Base-by-base conservation (phyloP, 1,140 invertebrate species). In the Scaptomyza pallida region DNA sequence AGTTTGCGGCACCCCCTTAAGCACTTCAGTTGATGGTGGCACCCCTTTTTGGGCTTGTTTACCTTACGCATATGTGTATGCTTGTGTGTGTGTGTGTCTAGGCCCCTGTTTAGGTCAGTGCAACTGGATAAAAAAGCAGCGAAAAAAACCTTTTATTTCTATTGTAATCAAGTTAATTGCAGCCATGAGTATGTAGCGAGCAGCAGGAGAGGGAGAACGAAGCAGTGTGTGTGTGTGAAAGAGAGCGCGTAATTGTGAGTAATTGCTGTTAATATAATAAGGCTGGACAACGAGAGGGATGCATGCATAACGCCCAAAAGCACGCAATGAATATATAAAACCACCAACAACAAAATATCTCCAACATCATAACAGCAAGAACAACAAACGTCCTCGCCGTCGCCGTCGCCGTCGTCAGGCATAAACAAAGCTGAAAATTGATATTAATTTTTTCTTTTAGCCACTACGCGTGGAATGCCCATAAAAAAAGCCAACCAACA, bases 361-460 rank as follows among this genome's bases (percentile, higher is more conserved):
- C 41, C 59, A n/a, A 71, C 59, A 54, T 40, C 71, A 71, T 16
- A 52, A 54, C 33, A 50, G 67, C 56, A 68, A 70, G n/a, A n/a
- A n/a, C n/a, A n/a, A n/a, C n/a, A n/a, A n/a, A n/a, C n/a, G n/a
- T n/a, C n/a, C n/a, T n/a, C n/a, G n/a, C n/a, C n/a, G n/a, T n/a
- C n/a, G n/a, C 62, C 54, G 60, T 50, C 56, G 43, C 17, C 54
- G 68, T 30, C 26, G 26, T 8, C 72, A 74, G 69, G 75, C 75
- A 62, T 77, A 88, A 71, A 78, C 81, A 86, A 86, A 88, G 81
- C 82, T 78, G 50, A 88, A 86, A 88, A 88, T 86, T 86, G 82
- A 86, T 86, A 88, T 86, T 86, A 86, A 86, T 86, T 82, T 59
- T 82, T 59, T 71, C 62, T 78, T 81, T 55, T 67, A 55, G 55